Evolutionary conservation across 1,140 invertebrate species (phyloP), one percentile per base, ranked within the genome.

Genomic region (Lycorma delicatula): DNA sequence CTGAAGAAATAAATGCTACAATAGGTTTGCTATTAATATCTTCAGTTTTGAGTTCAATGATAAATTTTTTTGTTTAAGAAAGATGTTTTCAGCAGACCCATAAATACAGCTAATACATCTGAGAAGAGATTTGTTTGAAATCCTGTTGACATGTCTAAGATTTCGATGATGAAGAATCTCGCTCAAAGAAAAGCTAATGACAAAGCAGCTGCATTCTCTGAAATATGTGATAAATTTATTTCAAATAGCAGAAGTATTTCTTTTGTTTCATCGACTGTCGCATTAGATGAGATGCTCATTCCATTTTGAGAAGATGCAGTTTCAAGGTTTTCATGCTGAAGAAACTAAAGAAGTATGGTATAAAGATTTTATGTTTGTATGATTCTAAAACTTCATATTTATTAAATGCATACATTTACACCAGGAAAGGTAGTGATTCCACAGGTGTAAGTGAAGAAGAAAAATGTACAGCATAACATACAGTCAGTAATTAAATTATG

Each of bases 291-390:
- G 66, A 73, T 71, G 62, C 57, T 75, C 13, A 53, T 70, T 16
- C 51, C 60, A 29, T 75, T 72, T 60, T 48, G 66, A 41, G 73
- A 20, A 59, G 66, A 23, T 74, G 70, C 53, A 20, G 22, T 25
- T 77, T 76, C 56, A 62, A 67, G 46, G 64, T 71, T 48, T 75
- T 74, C 61, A 74, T 77, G 26, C 70, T 71, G 5, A 67, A 66
- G 36, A 77, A 78, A 68, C 74, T 75, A 1, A 66, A 64, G 46
- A 75, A 74, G 57, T 75, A 72, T 60, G 73, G 68, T 12, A 54
- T 63, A 18, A 62, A 63, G 60, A 44, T 63, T 9, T 23, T 54
- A 13, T 60, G 44, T 46, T 18, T 60, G 29, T 65, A 60, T 25
- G 68, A 73, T 63, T 61, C 68, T 16, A 53, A 56, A 56, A 68